Evolutionary conservation across 2,797 vertebrate species (phyloP).

Genomic region (Prionace glauca): DNA sequence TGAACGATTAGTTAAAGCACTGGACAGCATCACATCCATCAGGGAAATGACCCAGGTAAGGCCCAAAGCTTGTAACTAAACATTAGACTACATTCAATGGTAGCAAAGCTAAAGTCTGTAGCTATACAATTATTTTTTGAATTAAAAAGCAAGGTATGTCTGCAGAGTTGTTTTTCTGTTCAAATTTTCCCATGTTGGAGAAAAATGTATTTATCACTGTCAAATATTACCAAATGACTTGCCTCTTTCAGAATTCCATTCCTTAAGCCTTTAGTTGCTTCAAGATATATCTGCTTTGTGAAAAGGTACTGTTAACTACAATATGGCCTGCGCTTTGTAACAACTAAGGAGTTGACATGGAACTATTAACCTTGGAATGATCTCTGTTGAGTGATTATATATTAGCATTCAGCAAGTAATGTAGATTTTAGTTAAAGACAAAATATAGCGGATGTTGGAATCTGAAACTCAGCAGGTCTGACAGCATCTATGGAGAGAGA

Average conservation of each 20-base stretch:
- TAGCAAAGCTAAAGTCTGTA: not conserved
- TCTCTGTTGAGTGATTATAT: not conserved
- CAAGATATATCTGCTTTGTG: not conserved
- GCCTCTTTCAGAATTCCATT: not conserved
- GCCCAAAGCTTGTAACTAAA: not conserved
- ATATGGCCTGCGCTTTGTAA: not conserved
- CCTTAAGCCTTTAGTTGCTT: not conserved
- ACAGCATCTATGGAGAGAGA: too few relatives aligned
- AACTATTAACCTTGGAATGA: not conserved
- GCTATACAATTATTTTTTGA: not conserved
- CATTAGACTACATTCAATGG: not conserved
- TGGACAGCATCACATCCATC: slow-evolving; percentile 82
- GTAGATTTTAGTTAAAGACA: not conserved
- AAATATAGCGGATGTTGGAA: too few relatives aligned
- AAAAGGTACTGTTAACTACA: not conserved
- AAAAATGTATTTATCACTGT: not conserved
- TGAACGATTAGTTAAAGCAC: slow-evolving; percentile 76
- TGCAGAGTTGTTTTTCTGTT: not conserved
- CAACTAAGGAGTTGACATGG: not conserved
- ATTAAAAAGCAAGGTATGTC: not conserved
- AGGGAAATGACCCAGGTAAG: slow-evolving; percentile 83
- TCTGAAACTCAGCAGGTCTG: too few relatives aligned
- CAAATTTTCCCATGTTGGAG: not conserved
- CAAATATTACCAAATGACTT: not conserved
- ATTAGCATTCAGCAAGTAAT: not conserved